Percentiles rank a stretch among this genome's conserved stretches.
Conservation (phyloP, 2,797 vertebrate genomes). For the Eulemur albifrons region DNA sequence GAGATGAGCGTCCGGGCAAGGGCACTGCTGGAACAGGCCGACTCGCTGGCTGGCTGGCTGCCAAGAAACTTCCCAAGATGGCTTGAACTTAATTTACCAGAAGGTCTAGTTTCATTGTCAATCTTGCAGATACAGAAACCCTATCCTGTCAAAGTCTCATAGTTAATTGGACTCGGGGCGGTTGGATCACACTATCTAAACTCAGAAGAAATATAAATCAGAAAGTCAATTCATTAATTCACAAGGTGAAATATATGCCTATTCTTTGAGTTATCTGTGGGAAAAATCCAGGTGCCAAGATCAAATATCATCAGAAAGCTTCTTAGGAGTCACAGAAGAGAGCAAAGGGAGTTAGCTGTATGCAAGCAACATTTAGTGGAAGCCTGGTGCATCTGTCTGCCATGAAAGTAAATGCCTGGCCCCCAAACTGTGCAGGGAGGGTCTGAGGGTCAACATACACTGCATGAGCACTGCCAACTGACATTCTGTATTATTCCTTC, state of each 20-base stretch:
- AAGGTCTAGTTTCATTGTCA: background rate
- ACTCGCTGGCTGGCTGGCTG: background rate
- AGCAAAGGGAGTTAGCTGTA: background rate
- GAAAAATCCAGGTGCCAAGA: background rate
- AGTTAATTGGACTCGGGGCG: background rate
- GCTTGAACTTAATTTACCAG: slow-evolving; percentile 44
- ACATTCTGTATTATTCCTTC: background rate
- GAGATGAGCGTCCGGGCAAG: background rate
- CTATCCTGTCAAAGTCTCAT: slow-evolving; percentile 20
- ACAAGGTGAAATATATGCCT: background rate
- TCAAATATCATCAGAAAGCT: slow-evolving; percentile 15
- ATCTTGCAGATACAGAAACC: background rate
- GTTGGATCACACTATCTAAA: background rate
- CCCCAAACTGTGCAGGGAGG: background rate
- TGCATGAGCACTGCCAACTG: background rate
- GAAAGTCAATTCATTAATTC: slow-evolving; percentile 31
- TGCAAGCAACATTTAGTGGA: background rate
- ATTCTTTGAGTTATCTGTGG: slow-evolving; percentile 11
- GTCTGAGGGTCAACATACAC: background rate
- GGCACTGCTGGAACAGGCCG: background rate
- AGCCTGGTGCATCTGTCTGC: background rate
- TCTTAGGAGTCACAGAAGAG: background rate
- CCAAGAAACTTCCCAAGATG: background rate
- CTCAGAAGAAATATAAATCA: background rate
- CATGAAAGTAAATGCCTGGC: background rate